Base-by-base conservation (phyloP, 2,888 invertebrate species). In the Melitaea athalia region DNA sequence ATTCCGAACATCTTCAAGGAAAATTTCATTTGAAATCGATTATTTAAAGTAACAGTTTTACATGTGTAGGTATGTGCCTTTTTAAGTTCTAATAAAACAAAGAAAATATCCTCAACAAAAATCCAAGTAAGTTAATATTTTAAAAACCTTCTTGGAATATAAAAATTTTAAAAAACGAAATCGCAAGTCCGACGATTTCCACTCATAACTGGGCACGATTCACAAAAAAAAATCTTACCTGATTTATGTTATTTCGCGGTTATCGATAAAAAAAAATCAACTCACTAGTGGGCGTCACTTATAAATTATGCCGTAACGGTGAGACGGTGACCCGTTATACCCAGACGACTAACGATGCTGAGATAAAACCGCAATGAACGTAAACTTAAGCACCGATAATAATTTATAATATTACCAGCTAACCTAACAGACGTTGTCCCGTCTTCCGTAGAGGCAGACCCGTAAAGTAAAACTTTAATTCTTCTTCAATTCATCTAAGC, bases 291-390 rank as follows among this genome's bases (percentile, higher is more conserved):
- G 67, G 67, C 52, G 70, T 64, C 38, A 24, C 17, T 63, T 59
- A 64, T 59, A 68, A 68, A 53, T 66, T 66, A 66, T 61, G 65
- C 67, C 64, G 64, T 72, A 72, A 72, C 69, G 69, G 64, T 59
- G 63, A 64, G 71, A 69, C 47, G 52, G 61, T 61, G 62, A 55
- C 62, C 71, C 71, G 71, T 72, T 72, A 72, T 64, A 49, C 61
- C 15, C 61, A 67, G 67, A 64, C 64, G 71, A 69, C 71, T 71
- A 69, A 67, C 62, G 49, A 64, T 24, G 17, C 50, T 64, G 62
- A 64, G 60, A 52, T 50, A 52, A 53, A 17, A 38, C 15, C n/a
- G 12, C 49, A 15, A 10, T 24, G 31, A 12, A 10, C 12, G 52
- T 24, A 31, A 33, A 67, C 59, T 49, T 42, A 50, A 12, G 53